Evolutionary conservation across 2,888 invertebrate genomes (phyloP), one percentile per base, ranked within the genome.

Genomic region (Tolmerus cingulatus): DNA sequence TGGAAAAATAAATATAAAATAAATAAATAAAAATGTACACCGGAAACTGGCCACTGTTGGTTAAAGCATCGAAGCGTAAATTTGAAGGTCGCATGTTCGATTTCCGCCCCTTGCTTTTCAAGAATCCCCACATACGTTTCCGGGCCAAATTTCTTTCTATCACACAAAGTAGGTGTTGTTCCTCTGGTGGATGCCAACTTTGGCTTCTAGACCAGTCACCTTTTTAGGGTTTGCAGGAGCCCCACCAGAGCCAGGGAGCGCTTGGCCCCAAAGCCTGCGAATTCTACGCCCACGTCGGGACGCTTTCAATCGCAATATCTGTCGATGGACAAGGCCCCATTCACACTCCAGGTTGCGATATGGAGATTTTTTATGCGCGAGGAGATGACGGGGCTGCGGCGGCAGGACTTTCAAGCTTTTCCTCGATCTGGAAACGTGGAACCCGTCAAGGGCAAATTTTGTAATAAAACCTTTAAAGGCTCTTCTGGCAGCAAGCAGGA

Each of bases 401-500:
- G 46, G n/a, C 57, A 4, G 57, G 57, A 57, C 23, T 57, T 57
- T 57, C 12, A 12, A 51, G 51, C 55, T 81, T 81, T 81, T 81
- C 40, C 55, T 30, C 51, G 81, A 81, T 81, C 51, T 55, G 27
- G 16, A 66, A 74, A 74, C 74, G 46, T 74, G 51, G 40, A 74
- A 46, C 51, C 37, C 27, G 86, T 86, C 86, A 86, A 86, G 86
- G 86, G 77, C 86, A 86, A 78, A 86, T 55, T 78, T 86, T 86
- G 78, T 86, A 86, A 55, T 78, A 86, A 55, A 86, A 77, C 57
- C n/a, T 46, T 66, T 19, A 66, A 66, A 66, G 23, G 9, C 66
- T 66, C 66, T 23, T 23, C 12, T 66, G 66, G 9, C 27, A 19
- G 34, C 34, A 0, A 34, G 7, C 34, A 19, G 2, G 23, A 66